A percentile compares a stretch with the other conserved stretches of the same genome.
phyloP scores from a whole-genome alignment of 2,113 vertebrate species.

The Tautogolabrus adspersus region DNA sequence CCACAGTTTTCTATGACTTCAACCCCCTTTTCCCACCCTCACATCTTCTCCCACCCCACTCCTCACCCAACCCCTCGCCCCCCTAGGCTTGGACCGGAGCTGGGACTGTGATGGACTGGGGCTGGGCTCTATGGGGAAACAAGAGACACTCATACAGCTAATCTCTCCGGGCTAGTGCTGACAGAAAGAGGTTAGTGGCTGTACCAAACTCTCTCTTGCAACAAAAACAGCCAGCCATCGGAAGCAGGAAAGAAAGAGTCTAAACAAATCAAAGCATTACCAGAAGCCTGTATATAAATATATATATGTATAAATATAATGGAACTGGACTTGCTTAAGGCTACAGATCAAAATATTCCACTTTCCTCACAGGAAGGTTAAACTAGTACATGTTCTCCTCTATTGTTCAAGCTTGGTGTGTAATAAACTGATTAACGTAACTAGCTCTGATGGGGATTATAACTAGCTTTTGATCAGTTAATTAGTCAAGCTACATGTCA shows the following conservation, averaged over 20 bases:
- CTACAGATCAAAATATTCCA: slow-evolving; percentile 41
- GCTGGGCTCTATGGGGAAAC: slow-evolving; percentile 77
- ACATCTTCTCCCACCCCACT: slow-evolving; percentile 30
- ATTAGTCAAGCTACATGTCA: slow-evolving; percentile 66
- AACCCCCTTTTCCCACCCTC: slow-evolving; percentile 53
- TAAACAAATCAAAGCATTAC: slow-evolving; percentile 69
- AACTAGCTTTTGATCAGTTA: slow-evolving; percentile 71
- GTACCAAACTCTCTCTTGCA: slow-evolving; percentile 65
- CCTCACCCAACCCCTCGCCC: slow-evolving; percentile 54
- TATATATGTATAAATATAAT: slow-evolving; percentile 1
- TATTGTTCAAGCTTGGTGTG: slow-evolving; percentile 42
- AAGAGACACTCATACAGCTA: slow-evolving; percentile 82
- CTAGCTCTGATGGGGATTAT: slow-evolving; percentile 69
- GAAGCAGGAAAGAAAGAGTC: slow-evolving; percentile 15
- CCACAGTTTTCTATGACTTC: slow-evolving; percentile 76
- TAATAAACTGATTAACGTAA: slow-evolving; percentile 66
- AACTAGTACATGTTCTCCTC: slow-evolving; percentile 44
- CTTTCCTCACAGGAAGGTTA: slow-evolving; percentile 65
- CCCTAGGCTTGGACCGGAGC: slow-evolving; percentile 67
- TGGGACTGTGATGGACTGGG: slow-evolving; percentile 76
- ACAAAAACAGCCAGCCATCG: slow-evolving; percentile 49
- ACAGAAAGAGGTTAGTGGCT: slow-evolving; percentile 84
- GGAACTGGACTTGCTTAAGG: slow-evolving; percentile 43
- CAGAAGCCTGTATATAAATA: slow-evolving; percentile 9
- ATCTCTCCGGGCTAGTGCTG: slow-evolving; percentile 81